Evolutionary conservation across 2,888 invertebrate species (phyloP).

Genomic region (Mesorhabditis belari): DNA sequence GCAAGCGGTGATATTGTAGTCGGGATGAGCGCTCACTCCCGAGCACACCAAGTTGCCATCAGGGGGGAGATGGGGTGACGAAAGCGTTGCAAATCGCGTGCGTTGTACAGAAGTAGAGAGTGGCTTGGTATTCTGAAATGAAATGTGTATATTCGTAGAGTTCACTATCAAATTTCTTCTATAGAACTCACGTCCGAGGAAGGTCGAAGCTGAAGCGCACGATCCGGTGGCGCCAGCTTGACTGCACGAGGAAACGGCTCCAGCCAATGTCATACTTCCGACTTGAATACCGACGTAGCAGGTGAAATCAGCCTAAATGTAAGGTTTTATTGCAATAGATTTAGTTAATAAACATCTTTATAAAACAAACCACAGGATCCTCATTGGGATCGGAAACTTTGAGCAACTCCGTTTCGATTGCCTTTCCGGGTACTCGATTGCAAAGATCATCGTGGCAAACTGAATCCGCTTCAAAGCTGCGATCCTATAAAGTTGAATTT

Average conservation of each 20-base stretch:
- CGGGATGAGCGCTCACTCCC: neutral
- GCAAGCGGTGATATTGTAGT: slow-evolving; percentile 14
- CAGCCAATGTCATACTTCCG: neutral
- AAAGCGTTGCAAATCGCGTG: neutral
- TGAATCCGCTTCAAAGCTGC: neutral
- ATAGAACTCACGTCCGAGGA: neutral
- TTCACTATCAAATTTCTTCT: neutral
- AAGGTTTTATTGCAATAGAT: neutral
- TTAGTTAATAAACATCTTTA: no score
- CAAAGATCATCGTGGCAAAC: neutral
- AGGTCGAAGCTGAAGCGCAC: neutral
- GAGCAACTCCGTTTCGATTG: no score
- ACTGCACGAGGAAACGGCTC: slow-evolving; percentile 4
- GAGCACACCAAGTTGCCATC: neutral
- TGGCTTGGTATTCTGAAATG: slow-evolving; percentile 17
- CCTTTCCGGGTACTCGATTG: neutral
- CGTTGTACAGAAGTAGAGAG: neutral
- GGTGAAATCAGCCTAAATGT: neutral
- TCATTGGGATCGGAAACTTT: no score
- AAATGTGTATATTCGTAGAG: neutral
- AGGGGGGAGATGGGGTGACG: slow-evolving; percentile 5
- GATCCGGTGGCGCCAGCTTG: neutral
- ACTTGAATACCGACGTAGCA: neutral
- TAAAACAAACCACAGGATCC: no score
- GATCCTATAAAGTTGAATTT: neutral